Evolutionary conservation across 2,888 invertebrate species (phyloP).

Genomic region (Plagodis pulveraria): DNA sequence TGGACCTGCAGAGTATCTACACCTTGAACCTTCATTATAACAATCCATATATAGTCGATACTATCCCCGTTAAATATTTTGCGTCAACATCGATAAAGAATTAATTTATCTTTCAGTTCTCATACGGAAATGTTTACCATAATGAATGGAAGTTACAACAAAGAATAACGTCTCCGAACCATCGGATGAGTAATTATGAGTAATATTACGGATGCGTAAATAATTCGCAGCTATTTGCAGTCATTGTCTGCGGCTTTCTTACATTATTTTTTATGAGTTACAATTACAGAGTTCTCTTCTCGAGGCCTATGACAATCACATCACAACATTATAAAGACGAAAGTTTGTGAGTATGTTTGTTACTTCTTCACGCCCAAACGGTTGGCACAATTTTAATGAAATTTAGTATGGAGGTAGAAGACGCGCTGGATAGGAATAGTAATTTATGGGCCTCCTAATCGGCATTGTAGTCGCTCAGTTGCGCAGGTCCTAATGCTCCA

Average conservation of each 20-base stretch:
- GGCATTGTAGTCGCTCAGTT: no score
- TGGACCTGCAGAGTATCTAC: no score
- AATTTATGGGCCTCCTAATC: no score
- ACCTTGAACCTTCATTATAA: no score
- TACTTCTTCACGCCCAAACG: no score
- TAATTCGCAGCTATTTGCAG: slow-evolving; percentile 22
- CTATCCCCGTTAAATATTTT: no score
- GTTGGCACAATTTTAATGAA: no score
- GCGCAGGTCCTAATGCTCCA: no score
- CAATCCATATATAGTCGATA: no score
- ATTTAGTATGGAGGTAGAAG: no score
- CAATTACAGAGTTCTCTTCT: slow-evolving; percentile 16
- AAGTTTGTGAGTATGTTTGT: no score
- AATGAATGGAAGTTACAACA: slow-evolving; percentile 23
- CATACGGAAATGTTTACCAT: slow-evolving; percentile 29
- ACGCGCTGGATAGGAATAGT: no score
- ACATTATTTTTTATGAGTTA: slow-evolving; percentile 20
- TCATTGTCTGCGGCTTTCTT: slow-evolving; percentile 32
- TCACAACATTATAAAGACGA: background rate
- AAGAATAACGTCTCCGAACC: slow-evolving; percentile 28
- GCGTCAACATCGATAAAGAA: slow-evolving; percentile 7
- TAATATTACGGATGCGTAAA: slow-evolving; percentile 30
- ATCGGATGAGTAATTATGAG: slow-evolving; percentile 34
- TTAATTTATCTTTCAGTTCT: slow-evolving; percentile 24
- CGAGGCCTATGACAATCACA: slow-evolving; percentile 13